These are phyloP conservation scores for Aplidium turbinatum DNA, from an alignment of 23 tunicate genomes.

Conservation along the genomic window DNA sequence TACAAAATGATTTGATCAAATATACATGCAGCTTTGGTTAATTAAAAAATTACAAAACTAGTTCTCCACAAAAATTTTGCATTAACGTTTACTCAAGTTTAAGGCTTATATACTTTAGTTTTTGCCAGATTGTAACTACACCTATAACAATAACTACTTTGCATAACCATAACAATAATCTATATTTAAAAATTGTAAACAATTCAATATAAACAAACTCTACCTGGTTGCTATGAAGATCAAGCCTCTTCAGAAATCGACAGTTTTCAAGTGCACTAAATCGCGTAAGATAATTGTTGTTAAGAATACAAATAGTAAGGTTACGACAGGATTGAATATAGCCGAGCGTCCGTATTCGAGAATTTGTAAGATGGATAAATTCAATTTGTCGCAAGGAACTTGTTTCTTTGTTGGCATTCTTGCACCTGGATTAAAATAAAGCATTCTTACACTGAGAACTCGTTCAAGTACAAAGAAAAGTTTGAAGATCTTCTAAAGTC, in stretches of 20 bases:
- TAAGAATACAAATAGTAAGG: conserved; percentile 66
- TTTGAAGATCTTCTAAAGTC: too few species aligned
- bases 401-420: conserved; percentile 38
- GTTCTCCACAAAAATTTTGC: too few species aligned
- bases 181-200: background rate
- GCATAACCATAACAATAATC: background rate
- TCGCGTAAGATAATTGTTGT: conserved; percentile 79
- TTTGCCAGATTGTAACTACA: background rate
- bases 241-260: conserved; percentile 62
- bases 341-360: conserved; percentile 71
- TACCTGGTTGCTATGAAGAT: conserved; percentile 93
- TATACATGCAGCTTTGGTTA: too few species aligned
- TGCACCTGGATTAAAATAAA: conserved; percentile 40
- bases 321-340: conserved; percentile 80
- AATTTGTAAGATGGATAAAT: conserved; percentile 56
- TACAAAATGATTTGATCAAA: too few species aligned
- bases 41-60: too few species aligned
- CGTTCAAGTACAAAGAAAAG: too few species aligned
- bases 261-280: conserved; percentile 82
- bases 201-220: background rate
- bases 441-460: too few species aligned
- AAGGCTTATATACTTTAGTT: background rate
- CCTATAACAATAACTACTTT: background rate
- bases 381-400: conserved; percentile 63
- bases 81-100: too few species aligned